These are phyloP conservation scores for Tachyglossus aculeatus DNA, from an alignment of 2,797 vertebrate genomes.

Conservation along the genomic window DNA sequence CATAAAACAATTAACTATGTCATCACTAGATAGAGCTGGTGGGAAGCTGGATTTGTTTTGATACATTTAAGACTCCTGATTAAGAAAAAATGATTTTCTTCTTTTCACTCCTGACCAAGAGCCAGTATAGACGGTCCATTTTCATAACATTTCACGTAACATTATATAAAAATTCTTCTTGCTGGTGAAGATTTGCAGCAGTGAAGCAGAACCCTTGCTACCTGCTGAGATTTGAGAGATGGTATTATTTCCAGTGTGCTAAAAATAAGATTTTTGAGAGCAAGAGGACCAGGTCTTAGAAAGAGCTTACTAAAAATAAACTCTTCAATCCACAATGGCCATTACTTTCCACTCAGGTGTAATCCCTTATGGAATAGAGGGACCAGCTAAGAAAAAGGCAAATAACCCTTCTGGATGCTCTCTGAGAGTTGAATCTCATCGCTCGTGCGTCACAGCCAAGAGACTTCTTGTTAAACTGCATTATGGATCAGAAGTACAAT, in stretches of 20 bases:
- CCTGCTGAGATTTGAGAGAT: neutral
- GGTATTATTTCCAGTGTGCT: slow-evolving; percentile 31
- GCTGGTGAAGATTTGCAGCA: too few species aligned
- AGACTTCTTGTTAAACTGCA: slow-evolving; percentile 21
- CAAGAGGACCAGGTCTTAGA: slow-evolving; percentile 27
- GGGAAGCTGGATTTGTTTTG: too few species aligned
- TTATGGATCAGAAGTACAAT: neutral
- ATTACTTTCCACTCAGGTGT: slow-evolving; percentile 50
- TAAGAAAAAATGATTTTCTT: too few species aligned
- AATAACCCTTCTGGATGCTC: slow-evolving; percentile 43
- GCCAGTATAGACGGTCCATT: neutral
- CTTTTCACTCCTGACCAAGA: neutral
- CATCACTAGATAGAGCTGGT: too few species aligned
- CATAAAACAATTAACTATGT: too few species aligned
- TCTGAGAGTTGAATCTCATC: slow-evolving; percentile 34
- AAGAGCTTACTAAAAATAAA: slow-evolving; percentile 59
- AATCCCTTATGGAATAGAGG: slow-evolving; percentile 52
- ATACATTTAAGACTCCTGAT: too few species aligned
- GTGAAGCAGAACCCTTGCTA: slow-evolving; percentile 18
- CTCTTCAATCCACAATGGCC: slow-evolving; percentile 43
- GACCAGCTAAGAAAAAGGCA: slow-evolving; percentile 36
- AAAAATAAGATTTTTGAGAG: slow-evolving; percentile 26
- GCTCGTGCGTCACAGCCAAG: slow-evolving; percentile 26
- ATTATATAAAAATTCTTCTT: too few species aligned
- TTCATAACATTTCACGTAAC: neutral